A percentile compares a stretch with the other conserved stretches of the same genome.
These are phyloP conservation scores for Bacillus rossius DNA, from an alignment of 1,140 invertebrate species.

Conservation along the genomic window DNA sequence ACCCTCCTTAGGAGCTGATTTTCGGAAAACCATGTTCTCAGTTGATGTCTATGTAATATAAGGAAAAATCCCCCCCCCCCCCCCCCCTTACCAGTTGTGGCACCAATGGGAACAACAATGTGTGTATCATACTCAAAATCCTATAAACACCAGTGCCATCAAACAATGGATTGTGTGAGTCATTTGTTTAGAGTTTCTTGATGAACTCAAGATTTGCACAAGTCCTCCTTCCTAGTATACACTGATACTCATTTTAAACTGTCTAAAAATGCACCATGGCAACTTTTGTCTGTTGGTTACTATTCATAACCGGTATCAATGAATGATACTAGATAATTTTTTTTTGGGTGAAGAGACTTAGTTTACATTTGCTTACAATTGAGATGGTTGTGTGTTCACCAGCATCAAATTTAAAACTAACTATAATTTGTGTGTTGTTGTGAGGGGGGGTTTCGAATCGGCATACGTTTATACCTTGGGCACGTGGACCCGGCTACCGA, in stretches of 20 bases:
- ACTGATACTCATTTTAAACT: background rate
- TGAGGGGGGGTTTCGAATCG: too few relatives aligned
- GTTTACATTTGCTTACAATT: background rate
- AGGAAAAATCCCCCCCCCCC: too few relatives aligned
- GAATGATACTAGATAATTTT: background rate
- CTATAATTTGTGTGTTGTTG: too few relatives aligned
- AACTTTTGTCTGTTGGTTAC: background rate
- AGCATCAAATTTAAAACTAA: background rate
- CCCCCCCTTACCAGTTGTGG: too few relatives aligned
- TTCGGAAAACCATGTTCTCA: too few relatives aligned
- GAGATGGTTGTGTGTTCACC: background rate
- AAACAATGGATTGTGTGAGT: background rate
- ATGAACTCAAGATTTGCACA: background rate
- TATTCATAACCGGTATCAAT: background rate
- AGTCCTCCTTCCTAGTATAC: too few relatives aligned
- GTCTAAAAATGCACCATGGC: background rate
- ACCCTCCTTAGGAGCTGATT: too few relatives aligned
- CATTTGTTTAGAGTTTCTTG: background rate
- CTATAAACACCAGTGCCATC: slow-evolving; percentile 10
- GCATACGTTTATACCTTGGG: too few relatives aligned
- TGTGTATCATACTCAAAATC: slow-evolving; percentile 11
- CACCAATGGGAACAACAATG: too few relatives aligned
- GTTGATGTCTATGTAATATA: too few relatives aligned
- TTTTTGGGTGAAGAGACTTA: background rate
- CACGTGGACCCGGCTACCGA: too few relatives aligned